Evolutionary conservation across 92 coral and sea anemone genomes (phyloP).

Genomic region (Epizoanthus illoricatus): DNA sequence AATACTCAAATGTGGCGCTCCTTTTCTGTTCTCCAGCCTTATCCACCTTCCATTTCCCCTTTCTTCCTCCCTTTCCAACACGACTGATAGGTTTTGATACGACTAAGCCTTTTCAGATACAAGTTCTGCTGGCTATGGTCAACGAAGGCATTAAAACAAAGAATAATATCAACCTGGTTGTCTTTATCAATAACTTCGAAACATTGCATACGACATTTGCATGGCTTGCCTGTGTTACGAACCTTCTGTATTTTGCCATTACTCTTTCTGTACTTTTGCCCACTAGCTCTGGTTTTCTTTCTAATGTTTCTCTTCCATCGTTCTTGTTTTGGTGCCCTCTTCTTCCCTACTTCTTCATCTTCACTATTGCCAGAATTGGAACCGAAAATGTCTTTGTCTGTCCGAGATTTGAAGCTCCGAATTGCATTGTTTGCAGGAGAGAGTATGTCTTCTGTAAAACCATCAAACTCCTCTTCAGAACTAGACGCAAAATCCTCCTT

Average conservation of each 20-base stretch:
- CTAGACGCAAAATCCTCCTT: background rate
- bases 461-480: background rate
- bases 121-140: slow-evolving; percentile 1
- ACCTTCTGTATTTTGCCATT: too few species aligned
- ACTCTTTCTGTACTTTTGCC: background rate
- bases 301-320: background rate
- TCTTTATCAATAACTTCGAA: slow-evolving; percentile 3
- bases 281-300: background rate
- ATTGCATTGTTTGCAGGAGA: background rate
- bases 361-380: background rate
- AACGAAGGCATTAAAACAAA: background rate
- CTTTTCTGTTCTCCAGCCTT: background rate
- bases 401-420: background rate
- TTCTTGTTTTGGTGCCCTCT: background rate
- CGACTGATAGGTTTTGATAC: background rate
- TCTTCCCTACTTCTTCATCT: background rate
- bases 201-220: background rate
- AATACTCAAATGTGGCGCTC: background rate
- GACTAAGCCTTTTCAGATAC: background rate
- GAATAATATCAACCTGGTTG: background rate
- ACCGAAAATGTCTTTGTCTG: background rate
- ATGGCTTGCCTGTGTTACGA: background rate
- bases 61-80: background rate
- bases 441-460: background rate
- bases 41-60: slow-evolving; percentile 5